phyloP scores from a whole-genome alignment of 2,113 vertebrate genomes.

The Edolisoma coerulescens region DNA sequence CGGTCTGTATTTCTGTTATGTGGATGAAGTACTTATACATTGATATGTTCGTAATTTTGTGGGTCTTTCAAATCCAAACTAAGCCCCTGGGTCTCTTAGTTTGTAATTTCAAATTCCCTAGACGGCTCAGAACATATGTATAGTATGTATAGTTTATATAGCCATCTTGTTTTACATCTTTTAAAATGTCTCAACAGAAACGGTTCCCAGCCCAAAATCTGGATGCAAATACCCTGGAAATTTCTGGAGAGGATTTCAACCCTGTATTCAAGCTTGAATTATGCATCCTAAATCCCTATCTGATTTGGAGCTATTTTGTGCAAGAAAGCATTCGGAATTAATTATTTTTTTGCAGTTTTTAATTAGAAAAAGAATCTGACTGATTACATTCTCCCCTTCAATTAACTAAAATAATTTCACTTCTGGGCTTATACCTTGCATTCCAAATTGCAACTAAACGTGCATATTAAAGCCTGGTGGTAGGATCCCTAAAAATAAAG shows the following conservation, averaged over 20 bases:
- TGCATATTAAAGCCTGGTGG: neutral
- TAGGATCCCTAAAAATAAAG: slow-evolving; percentile 8
- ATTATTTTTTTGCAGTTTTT: slow-evolving; percentile 9
- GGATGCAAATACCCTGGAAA: neutral
- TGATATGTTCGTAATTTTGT: neutral
- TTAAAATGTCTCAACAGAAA: neutral
- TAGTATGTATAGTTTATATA: neutral
- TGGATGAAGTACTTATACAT: neutral
- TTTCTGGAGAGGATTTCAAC: slow-evolving; percentile 6
- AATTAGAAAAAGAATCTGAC: slow-evolving; percentile 57
- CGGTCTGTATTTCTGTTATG: neutral
- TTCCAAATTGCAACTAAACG: neutral
- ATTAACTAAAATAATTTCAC: slow-evolving; percentile 67
- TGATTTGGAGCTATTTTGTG: slow-evolving; percentile 47
- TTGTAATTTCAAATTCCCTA: neutral
- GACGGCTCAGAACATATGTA: neutral
- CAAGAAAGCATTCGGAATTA: slow-evolving; percentile 47
- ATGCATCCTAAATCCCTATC: slow-evolving; percentile 27
- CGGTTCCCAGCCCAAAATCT: neutral
- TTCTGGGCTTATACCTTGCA: slow-evolving; percentile 50
- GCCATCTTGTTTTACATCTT: neutral
- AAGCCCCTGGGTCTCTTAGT: neutral
- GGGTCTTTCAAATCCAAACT: neutral
- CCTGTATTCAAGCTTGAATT: neutral
- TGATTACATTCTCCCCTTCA: slow-evolving; percentile 62